Evolutionary conservation across 2,797 vertebrate species (phyloP), one percentile per base, ranked within the genome.

Genomic region (Halcyon leucocephala): DNA sequence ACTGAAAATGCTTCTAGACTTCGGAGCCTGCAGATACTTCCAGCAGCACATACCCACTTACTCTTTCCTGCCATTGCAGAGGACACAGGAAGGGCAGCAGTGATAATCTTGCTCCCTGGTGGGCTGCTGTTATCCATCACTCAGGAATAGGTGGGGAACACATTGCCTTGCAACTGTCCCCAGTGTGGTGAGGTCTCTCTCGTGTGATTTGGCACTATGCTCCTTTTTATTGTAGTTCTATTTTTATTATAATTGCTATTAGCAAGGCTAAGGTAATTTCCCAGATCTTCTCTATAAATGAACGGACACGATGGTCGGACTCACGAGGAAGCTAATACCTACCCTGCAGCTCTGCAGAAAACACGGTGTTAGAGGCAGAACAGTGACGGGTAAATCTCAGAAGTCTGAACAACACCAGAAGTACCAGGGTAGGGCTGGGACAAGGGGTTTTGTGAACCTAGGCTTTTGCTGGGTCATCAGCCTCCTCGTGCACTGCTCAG

Each of bases 71-170:
- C 74, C 86, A 52, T 70, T 26, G 49, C 3, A 28, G 90, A 96
- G 97, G 95, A 92, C 94, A 51, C 2, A 35, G 79, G 81, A 94
- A 96, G 95, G 95, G 78, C 86, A 89, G 77, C 85, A 93, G 41
- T 4, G 81, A 92, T 74, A 39, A 42, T 67, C 51, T 52, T 6
- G 4, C 89, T 94, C 82, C 66, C 60, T 52, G n/a, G 35, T 90
- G 81, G 74, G 77, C 52, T 85, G 64, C 28, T 28, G 73, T 76
- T 73, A 90, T 82, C 80, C 95, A 74, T 86, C 93, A 86, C 83
- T 76, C 67, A 86, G 64, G 41, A 95, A 14, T 60, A 93, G 72
- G 51, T 51, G 89, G 66, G 71, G 88, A 73, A 92, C 42, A 64
- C 48, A 4, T 52, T 80, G 65, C 73, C 60, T 67, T 51, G 28